Conservation (phyloP, 1,140 invertebrate genomes). For the Trachymyrmex cornetzi region DNA sequence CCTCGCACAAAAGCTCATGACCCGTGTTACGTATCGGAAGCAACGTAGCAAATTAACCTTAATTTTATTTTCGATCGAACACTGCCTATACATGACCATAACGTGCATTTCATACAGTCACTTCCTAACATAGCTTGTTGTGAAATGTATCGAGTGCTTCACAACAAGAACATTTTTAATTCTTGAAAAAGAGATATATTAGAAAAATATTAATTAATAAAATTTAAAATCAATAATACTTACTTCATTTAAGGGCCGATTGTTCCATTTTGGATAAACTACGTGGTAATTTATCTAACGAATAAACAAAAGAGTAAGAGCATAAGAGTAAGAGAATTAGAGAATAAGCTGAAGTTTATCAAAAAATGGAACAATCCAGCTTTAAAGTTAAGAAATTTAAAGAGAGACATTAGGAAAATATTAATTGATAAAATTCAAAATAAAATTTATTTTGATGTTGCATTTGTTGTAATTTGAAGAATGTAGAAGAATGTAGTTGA, state of each 20-base stretch:
- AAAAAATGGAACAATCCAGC: too few species aligned
- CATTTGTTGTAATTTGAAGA: neutral
- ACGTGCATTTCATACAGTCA: neutral
- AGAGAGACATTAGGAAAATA: neutral
- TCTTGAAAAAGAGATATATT: too few species aligned
- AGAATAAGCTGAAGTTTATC: too few species aligned
- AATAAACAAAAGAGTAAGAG: too few species aligned
- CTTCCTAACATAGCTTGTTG: slow-evolving; percentile 2
- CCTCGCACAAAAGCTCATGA: slow-evolving; percentile 33
- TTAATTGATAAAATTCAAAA: neutral
- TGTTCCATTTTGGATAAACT: too few species aligned
- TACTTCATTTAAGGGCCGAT: too few species aligned
- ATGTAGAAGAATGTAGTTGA: neutral
- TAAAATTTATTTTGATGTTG: neutral
- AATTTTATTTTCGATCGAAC: slow-evolving; percentile 60
- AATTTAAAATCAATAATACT: too few species aligned
- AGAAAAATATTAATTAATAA: too few species aligned
- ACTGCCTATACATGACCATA: neutral
- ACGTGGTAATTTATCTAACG: too few species aligned
- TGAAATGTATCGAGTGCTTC: neutral
- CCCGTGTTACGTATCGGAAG: slow-evolving; percentile 37
- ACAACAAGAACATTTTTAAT: neutral
- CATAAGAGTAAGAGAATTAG: too few species aligned
- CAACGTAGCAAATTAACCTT: slow-evolving; percentile 59
- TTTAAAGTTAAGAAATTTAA: neutral